phyloP scores from a whole-genome alignment of 1,140 invertebrate species.

The Parapsyche elsis region DNA sequence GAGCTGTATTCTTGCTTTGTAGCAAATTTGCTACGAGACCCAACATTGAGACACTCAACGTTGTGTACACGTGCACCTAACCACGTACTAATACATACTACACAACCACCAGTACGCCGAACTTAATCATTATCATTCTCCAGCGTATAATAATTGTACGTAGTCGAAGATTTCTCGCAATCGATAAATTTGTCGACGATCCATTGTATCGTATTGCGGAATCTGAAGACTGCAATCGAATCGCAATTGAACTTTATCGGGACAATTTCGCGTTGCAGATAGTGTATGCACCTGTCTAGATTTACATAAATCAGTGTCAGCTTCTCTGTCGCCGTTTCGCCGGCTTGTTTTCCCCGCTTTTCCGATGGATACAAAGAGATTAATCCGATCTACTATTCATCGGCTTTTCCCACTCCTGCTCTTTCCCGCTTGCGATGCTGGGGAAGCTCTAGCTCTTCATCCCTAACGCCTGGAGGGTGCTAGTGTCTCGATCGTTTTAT shows the following conservation, averaged over 20 bases:
- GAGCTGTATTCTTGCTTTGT: slow-evolving; percentile 28
- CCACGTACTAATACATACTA: background rate
- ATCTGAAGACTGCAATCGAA: slow-evolving; percentile 31
- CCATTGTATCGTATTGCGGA: no score
- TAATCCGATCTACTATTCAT: slow-evolving; percentile 42
- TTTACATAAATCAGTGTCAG: slow-evolving; percentile 41
- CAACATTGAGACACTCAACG: background rate
- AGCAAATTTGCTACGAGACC: slow-evolving; percentile 7
- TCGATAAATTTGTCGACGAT: no score
- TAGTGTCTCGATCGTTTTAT: slow-evolving; percentile 18
- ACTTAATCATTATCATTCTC: no score
- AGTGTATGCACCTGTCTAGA: slow-evolving; percentile 42
- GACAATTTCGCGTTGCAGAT: background rate
- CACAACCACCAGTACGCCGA: no score
- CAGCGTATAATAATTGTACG: no score
- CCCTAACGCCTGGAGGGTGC: background rate
- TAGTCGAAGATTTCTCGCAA: no score
- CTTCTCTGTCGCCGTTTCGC: background rate
- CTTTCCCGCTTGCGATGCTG: background rate
- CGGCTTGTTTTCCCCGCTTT: slow-evolving; percentile 16
- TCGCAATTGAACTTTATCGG: slow-evolving; percentile 39
- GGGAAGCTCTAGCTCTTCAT: background rate
- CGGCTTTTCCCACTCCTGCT: slow-evolving; percentile 9
- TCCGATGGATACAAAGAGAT: slow-evolving; percentile 41
- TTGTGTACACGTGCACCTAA: background rate